These are phyloP conservation scores for Epinephelus cyanopodus DNA, from an alignment of 2,113 vertebrate genomes.

Conservation along the genomic window DNA sequence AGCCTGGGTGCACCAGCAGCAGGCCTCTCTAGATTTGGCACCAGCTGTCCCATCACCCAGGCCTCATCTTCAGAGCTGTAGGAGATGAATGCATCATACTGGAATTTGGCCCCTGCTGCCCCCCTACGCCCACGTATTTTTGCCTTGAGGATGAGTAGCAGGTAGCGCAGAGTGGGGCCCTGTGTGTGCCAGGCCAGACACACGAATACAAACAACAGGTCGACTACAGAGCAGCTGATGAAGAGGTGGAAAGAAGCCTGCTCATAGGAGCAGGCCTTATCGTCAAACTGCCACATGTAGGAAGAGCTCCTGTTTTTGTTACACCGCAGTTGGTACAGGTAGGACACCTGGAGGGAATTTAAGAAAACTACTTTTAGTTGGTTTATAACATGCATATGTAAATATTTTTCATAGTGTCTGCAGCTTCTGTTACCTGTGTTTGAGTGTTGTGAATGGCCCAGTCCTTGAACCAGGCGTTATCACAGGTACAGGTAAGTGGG, in stretches of 20 bases:
- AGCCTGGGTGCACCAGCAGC: background rate
- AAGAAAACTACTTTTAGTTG: background rate
- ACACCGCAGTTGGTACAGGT: slow-evolving; percentile 29
- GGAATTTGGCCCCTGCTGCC: slow-evolving; percentile 4
- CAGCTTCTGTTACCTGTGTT: slow-evolving; percentile 18
- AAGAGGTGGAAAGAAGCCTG: slow-evolving; percentile 35
- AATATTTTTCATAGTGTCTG: background rate
- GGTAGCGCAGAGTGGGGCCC: slow-evolving; percentile 28
- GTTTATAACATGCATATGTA: background rate
- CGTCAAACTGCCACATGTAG: slow-evolving; percentile 49
- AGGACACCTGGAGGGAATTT: slow-evolving; percentile 31
- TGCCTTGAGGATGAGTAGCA: slow-evolving; percentile 38
- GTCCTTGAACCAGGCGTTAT: slow-evolving; percentile 43
- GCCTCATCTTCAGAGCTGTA: slow-evolving; percentile 47
- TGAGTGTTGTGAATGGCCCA: slow-evolving; percentile 38
- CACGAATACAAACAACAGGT: slow-evolving; percentile 25
- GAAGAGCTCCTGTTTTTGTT: background rate
- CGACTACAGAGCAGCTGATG: slow-evolving; percentile 11
- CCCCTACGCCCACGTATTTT: slow-evolving; percentile 29
- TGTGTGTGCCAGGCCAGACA: slow-evolving; percentile 51
- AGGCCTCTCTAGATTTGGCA: slow-evolving; percentile 37
- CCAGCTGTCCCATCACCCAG: slow-evolving; percentile 45
- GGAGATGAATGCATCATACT: slow-evolving; percentile 50
- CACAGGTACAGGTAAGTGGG: slow-evolving; percentile 38
- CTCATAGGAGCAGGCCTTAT: slow-evolving; percentile 40